These are phyloP conservation scores for Zelostemma sp. DNA, from an alignment of 1,140 invertebrate genomes.

Conservation along the genomic window DNA sequence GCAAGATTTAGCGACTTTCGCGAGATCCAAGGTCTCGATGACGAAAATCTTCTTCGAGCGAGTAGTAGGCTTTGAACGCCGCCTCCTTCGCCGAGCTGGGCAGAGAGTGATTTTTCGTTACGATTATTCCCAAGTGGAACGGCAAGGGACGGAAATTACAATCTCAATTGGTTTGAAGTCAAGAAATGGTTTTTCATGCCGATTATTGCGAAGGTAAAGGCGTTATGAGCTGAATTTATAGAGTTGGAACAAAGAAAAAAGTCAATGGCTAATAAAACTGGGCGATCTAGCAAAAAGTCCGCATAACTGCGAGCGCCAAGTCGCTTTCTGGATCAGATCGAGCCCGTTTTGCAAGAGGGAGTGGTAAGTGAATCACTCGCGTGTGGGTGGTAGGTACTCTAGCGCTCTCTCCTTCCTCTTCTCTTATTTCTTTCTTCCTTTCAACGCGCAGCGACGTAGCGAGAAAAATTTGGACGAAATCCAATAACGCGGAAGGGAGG, in stretches of 20 bases:
- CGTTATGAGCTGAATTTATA: not conserved
- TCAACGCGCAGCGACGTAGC: not conserved
- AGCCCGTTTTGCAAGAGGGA: conserved; percentile 1
- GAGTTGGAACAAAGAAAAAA: not conserved
- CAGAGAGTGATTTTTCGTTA: too few species aligned
- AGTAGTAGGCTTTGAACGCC: conserved; percentile 86
- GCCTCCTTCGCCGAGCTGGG: too few species aligned
- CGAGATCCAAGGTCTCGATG: conserved; percentile 91
- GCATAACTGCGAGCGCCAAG: not conserved
- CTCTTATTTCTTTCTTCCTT: not conserved
- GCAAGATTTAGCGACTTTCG: conserved; percentile 92
- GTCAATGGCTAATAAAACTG: conserved; percentile 6
- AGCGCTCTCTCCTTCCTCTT: not conserved
- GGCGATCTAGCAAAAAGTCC: not conserved
- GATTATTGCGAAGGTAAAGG: too few species aligned
- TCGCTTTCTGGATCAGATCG: not conserved
- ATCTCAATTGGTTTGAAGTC: too few species aligned
- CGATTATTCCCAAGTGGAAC: too few species aligned
- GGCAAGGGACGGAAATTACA: too few species aligned
- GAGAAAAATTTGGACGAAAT: not conserved
- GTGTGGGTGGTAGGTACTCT: conserved; percentile 1
- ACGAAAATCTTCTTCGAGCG: conserved; percentile 97
- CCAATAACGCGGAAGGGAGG: not conserved
- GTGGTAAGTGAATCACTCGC: conserved; percentile 1
- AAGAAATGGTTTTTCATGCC: too few species aligned